These are phyloP conservation scores for Hippolais icterina DNA, from an alignment of 2,113 vertebrate species.

Conservation along the genomic window DNA sequence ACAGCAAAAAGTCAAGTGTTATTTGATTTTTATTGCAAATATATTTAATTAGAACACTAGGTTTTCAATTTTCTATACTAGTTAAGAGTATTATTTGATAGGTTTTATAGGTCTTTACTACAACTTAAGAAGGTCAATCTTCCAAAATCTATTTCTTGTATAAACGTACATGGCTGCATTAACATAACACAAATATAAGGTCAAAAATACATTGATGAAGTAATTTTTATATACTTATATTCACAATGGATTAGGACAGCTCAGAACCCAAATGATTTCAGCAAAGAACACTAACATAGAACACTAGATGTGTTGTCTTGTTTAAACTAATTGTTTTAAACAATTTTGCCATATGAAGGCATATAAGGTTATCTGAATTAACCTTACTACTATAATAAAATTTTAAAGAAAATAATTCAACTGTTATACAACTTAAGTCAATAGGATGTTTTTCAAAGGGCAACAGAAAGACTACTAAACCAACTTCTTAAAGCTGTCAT, in stretches of 20 bases:
- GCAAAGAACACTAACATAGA: background rate
- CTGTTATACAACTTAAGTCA: background rate
- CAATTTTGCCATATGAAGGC: background rate
- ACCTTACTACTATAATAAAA: background rate
- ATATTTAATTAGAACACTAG: background rate
- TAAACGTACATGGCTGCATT: background rate
- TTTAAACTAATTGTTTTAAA: background rate
- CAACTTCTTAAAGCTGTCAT: background rate
- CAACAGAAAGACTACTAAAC: background rate
- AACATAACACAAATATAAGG: background rate
- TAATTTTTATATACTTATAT: background rate
- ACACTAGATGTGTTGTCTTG: background rate
- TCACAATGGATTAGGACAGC: background rate
- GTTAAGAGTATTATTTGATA: background rate
- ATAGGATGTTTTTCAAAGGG: background rate
- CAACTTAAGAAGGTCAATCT: background rate
- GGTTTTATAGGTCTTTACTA: background rate
- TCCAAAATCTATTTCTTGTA: background rate
- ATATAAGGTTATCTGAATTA: background rate
- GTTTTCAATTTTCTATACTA: background rate
- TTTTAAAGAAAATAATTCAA: background rate
- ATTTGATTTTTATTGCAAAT: background rate
- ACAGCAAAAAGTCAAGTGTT: background rate
- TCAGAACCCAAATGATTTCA: background rate
- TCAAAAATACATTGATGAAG: background rate